These are phyloP conservation scores for Ceratoteleas bidentatus DNA, from an alignment of 1,140 invertebrate species.

Conservation along the genomic window DNA sequence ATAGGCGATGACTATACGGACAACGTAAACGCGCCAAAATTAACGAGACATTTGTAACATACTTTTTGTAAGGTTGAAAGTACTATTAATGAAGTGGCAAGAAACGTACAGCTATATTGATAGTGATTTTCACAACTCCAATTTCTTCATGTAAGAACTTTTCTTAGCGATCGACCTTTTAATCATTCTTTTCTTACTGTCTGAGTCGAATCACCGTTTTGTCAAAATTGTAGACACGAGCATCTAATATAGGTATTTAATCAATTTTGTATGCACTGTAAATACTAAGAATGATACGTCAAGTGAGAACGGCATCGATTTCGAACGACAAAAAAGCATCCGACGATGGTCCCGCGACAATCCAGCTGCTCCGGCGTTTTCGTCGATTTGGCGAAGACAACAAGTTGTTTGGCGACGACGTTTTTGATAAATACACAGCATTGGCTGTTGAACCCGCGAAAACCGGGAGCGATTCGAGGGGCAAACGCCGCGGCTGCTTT, in stretches of 20 bases:
- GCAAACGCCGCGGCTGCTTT: slow-evolving; percentile 48
- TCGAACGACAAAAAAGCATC: slow-evolving; percentile 39
- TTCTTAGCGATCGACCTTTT: no score
- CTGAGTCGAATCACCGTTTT: slow-evolving; percentile 22
- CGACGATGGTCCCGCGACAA: slow-evolving; percentile 14
- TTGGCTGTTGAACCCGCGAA: slow-evolving; percentile 48
- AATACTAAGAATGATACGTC: slow-evolving; percentile 57
- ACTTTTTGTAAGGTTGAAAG: no score
- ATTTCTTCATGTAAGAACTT: no score
- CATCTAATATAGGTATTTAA: slow-evolving; percentile 60
- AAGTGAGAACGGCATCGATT: slow-evolving; percentile 48
- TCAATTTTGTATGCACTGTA: slow-evolving; percentile 63
- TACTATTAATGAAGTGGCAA: no score
- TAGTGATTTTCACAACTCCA: no score
- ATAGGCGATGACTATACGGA: slow-evolving; percentile 26
- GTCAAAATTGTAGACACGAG: slow-evolving; percentile 40
- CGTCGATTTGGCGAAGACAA: slow-evolving; percentile 44
- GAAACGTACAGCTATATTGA: no score
- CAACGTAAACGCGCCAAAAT: no score
- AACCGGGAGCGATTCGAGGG: slow-evolving; percentile 15
- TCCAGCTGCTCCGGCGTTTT: slow-evolving; percentile 15
- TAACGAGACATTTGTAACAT: no score
- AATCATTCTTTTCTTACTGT: not conserved
- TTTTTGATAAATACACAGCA: slow-evolving; percentile 20
- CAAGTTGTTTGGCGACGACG: not conserved